A percentile compares a stretch with the other conserved stretches of the same genome.
phyloP scores from a whole-genome alignment of 2,113 vertebrate species.

The Carlito syrichta region DNA sequence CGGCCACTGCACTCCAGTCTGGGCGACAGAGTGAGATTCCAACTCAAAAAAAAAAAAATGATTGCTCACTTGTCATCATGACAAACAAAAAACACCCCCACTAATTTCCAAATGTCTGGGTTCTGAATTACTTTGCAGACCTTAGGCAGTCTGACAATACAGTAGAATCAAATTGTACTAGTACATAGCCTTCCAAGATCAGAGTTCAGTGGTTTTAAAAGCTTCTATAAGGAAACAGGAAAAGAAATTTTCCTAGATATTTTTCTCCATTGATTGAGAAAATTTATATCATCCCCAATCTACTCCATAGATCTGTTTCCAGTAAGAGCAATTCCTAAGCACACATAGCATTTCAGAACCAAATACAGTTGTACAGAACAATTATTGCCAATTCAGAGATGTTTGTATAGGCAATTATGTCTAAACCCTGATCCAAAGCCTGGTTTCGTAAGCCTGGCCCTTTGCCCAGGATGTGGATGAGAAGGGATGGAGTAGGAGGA shows the following conservation, averaged over 20 bases:
- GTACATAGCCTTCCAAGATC: not conserved
- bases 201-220: not conserved
- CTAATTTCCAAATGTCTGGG: not conserved
- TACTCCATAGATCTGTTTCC: not conserved
- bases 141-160: not conserved
- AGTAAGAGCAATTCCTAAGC: not conserved
- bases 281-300: not conserved
- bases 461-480: not conserved
- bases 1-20: no score
- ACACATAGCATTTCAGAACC: not conserved
- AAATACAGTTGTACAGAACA: slow-evolving; percentile 4
- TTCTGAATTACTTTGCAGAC: not conserved
- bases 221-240: not conserved
- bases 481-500: not conserved
- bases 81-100: not conserved
- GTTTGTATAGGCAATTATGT: not conserved
- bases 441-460: slow-evolving; percentile 32
- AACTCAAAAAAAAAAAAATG: no score
- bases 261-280: not conserved
- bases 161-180: not conserved
- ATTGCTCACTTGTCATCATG: not conserved
- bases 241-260: not conserved
- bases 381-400: not conserved
- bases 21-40: no score
- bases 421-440: slow-evolving; percentile 14